phyloP scores from a whole-genome alignment of 2,797 vertebrate species.

The Sternarchorhynchus goeldii region DNA sequence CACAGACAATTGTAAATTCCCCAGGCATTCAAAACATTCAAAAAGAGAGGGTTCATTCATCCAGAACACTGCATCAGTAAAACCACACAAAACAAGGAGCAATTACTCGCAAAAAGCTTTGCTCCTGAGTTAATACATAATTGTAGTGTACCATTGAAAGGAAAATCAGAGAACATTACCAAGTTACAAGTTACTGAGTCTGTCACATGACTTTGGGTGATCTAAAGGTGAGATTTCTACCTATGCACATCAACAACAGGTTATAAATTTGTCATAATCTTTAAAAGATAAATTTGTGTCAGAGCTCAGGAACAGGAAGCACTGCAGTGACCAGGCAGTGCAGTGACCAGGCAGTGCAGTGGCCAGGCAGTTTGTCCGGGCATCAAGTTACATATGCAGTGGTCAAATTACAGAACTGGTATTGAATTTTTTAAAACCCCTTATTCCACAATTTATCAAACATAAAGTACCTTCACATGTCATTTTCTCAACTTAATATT shows the following conservation, averaged over 20 bases:
- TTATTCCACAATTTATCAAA: conserved; percentile 3
- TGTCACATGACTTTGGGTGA: background rate
- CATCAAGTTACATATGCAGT: background rate
- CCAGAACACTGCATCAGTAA: conserved; percentile 30
- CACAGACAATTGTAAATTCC: background rate
- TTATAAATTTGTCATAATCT: background rate
- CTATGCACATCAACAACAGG: background rate
- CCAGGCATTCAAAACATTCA: background rate
- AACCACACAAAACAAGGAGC: conserved; percentile 28
- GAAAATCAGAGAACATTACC: conserved; percentile 3
- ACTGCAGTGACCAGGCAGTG: background rate
- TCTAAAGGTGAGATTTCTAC: conserved; percentile 5
- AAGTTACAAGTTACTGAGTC: conserved; percentile 12
- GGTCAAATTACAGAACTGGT: background rate
- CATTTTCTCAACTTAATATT: background rate
- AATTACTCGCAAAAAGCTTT: conserved; percentile 37
- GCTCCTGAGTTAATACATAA: conserved; percentile 43
- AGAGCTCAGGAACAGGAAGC: background rate
- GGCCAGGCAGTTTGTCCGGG: background rate
- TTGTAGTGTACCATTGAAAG: conserved; percentile 35
- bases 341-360: too few relatives aligned
- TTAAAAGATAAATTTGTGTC: background rate
- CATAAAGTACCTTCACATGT: background rate
- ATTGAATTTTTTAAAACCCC: background rate
- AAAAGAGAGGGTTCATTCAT: background rate